Base-by-base conservation (phyloP, 64 coral and sea anemone species). In the Dendrophyllia cribrosa region DNA sequence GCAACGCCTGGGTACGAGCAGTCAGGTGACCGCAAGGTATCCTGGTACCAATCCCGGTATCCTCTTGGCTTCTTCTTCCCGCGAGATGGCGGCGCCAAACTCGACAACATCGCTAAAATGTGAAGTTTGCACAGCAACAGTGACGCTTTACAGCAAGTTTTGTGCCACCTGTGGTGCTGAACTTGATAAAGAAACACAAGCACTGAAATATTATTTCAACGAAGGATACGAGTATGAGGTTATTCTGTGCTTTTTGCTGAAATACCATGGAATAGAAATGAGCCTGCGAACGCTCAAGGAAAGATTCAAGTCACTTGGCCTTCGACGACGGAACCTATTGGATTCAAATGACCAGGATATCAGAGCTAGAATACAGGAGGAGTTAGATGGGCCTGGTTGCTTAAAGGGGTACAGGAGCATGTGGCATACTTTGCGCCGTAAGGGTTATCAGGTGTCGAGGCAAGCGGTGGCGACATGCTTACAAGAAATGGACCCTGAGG, bases 281-380 rank as follows among this genome's bases (percentile, higher is more conserved):
- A 61, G 82, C 58, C 21, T 34, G 82, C 25, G 82, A 69, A 85
- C 82, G n/a, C 64, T 85, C 19, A 85, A 85, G 23, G n/a, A 56
- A 1, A 3, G 61, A 66, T 62, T 85, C 55, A 48, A 69, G 21
- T 17, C 26, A 26, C 58, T 58, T 51, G 46, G 64, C 26, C 82
- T 85, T 65, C 25, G 82, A 43, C 22, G 59, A 85, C 53, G 53
- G 60, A 11, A 50, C 7, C 17, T 51, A 47, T 46, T 66, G 58
- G n/a, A 48, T 56, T 85, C 58, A 43, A 43, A 85, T 85, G 59
- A 66, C 59, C 26, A 20, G 19, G 21, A 47, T 34, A 51, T 85
- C n/a, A 48, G 82, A 46, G 17, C 19, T 20, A 5, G 82, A 9
- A 66, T 85, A 58, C 26, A 21, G 25, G 64, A 85, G 24, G 82